Base-by-base conservation (phyloP, 1,140 invertebrate genomes). In the Trichonephila inaurata region DNA sequence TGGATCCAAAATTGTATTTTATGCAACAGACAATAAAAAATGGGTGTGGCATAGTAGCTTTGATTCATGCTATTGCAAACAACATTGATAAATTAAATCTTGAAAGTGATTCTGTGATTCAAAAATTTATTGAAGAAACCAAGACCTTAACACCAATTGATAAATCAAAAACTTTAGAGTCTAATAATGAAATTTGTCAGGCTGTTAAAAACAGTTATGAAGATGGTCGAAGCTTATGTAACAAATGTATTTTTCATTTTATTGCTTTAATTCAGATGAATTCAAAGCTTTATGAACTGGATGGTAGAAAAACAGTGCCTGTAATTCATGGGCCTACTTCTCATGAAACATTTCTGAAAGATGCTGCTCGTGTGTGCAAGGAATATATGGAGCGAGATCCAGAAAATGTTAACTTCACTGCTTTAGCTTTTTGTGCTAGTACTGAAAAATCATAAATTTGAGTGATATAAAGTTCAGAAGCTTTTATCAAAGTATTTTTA, bases 31-130 rank as follows among this genome's bases (percentile, higher is more conserved):
- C 97, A 89, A 97, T 99, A 83, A 97, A 97, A 61, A 99, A 99
- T 97, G 98, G 99, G 6, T 99, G 99, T 96, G 99, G 99, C 33
- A 99, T 98, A 3, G 97, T 99, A 94, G 99, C 98, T 58, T 96
- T 99, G 61, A 97, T 99, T 69, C 99, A 99, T 96, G 96, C 97
- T 58, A 94, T 97, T 72, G 96, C 96, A 33, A 97, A 97, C 95
- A 97, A 97, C 95, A 58, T 94, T 33, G 95, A 96, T 44, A 94
- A 95, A 33, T 95, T 96, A 28, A 89, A 95, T 51, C 19, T 96
- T 69, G 95, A 89, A 21, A 19, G 96, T 82, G 97, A 97, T 94
- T 98, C 98, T 51, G 96, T 97, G 64, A 96, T 99, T 69, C 98
- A 98, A 95, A 97, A 97, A 72, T 99, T 98, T 95, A 95, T 99